Evolutionary conservation across 2,888 invertebrate genomes (phyloP), one percentile per base, ranked within the genome.

Genomic region (Petrolisthes cinctipes): DNA sequence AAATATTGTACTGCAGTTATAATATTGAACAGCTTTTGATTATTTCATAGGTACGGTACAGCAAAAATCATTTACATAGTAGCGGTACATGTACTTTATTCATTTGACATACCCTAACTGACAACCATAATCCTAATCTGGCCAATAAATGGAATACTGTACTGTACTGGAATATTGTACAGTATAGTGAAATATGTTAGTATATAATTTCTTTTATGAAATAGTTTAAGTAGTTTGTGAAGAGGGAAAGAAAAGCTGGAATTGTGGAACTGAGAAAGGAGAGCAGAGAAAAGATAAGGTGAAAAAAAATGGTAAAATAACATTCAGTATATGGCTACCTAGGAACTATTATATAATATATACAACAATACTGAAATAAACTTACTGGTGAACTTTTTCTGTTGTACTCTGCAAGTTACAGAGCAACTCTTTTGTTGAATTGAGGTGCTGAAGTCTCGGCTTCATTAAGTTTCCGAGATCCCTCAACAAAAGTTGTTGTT

Each of bases 351-450:
- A 37, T 2, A 37, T 37, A 37, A 37, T 37, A 37, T 37, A 1
- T 37, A 66, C 14, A 66, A n/a, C 11, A n/a, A 66, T 11, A 66
- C 1, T 1, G 66, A 66, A 20, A n/a, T 11, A 11, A 51, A 85
- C 85, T 80, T 79, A 79, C 85, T 79, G 79, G 9, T 85, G 85
- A 68, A 80, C 71, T 23, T 68, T 17, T 6, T 80, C 23, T 14
- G 68, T 23, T 79, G 20, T 80, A 7, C n/a, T 71, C 23, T 85
- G 79, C 7, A 85, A 14, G 20, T 80, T 54, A 9, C 56, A 66
- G 17, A 85, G 56, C 4, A 85, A 71, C n/a, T 17, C 20, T 54
- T 66, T 85, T n/a, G 71, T 85, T 5, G 78, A 51, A 53, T 66
- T 56, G 20, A 85, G 68, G 23, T 79, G 54, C n/a, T 80, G 17